Percentiles rank a stretch among this genome's conserved stretches.
phyloP scores from a whole-genome alignment of 1,140 invertebrate genomes.

The Elysia chlorotica region DNA sequence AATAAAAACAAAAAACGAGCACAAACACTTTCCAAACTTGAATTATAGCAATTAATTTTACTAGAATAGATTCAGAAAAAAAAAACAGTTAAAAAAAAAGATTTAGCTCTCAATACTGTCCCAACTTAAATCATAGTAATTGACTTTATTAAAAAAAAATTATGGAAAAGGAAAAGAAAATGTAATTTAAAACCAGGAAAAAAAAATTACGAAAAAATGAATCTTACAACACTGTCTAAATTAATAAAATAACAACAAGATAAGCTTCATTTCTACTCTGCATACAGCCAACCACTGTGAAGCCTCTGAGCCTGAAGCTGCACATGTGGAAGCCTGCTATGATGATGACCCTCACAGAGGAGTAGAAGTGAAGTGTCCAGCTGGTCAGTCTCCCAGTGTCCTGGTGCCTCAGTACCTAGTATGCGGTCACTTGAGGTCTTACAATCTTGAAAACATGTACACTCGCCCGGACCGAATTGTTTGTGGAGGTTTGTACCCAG shows the following conservation, averaged over 20 bases:
- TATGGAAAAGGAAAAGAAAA: too few species aligned
- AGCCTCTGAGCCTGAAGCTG: neutral
- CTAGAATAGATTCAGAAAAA: too few species aligned
- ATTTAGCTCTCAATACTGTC: too few species aligned
- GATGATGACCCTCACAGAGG: too few species aligned
- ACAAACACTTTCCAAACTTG: too few species aligned
- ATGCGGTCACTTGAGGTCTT: constrained; percentile 12
- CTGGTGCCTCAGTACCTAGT: neutral
- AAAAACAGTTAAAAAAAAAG: too few species aligned
- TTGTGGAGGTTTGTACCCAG: constrained; percentile 20
- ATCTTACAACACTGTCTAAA: neutral
- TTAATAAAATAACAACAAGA: neutral
- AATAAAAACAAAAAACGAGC: too few species aligned
- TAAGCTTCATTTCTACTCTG: neutral
- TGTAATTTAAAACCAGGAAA: constrained; percentile 9
- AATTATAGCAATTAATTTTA: too few species aligned
- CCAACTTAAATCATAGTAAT: too few species aligned
- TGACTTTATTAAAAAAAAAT: too few species aligned
- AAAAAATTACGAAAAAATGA: too few species aligned
- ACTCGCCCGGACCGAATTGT: constrained; percentile 4
- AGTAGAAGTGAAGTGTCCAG: constrained; percentile 11
- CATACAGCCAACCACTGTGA: constrained; percentile 11
- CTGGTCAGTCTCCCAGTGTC: neutral
- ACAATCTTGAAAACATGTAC: constrained; percentile 17
- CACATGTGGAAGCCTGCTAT: neutral